Evolutionary conservation across 2,113 vertebrate genomes (phyloP), one percentile per base, ranked within the genome.

Genomic region (Pseudois nayaur): DNA sequence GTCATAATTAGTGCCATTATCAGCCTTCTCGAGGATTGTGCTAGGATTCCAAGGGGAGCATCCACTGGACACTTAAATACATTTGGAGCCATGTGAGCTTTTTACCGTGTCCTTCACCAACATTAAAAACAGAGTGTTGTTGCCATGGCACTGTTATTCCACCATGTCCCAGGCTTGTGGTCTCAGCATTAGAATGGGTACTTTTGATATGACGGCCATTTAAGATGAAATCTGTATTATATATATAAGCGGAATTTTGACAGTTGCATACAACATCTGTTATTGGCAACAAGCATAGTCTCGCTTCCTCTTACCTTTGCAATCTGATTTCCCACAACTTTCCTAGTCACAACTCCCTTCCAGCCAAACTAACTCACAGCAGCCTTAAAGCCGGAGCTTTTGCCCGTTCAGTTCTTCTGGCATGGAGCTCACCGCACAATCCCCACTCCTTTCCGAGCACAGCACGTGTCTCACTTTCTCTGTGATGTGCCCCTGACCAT

Each of bases 101-200:
- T 40, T 27, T 17, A 45, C 62, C 8, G 36, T 54, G 13, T 45
- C 54, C 74, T 11, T 48, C 17, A 79, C 43, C 16, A 25, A 54
- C 33, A 29, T 57, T 82, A 23, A 13, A 85, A 52, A 13, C 25
- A 33, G 16, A 83, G 48, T 21, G 52, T 23, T 64, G 52, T 95
- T 99, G 99, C 99, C 99, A 99, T 98, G 98, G 99, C 96, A 83
- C 98, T 98, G 98, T 99, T 99, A 98, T 62, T 99, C 99, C 67
- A 99, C 98, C 99, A 99, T 99, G 93, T 99, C 99, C 99, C 99
- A 99, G 19, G 99, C 99, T 59, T 99, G 98, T 11, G 99, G 99
- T 12, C 99, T 98, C 33, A 99, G 98, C 99, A 99, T 99, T 96
- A 99, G 98, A 88, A 99, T 96, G 0, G 98, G 99, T n/a, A 98